Evolutionary conservation across 2,113 vertebrate genomes (phyloP), one percentile per base, ranked within the genome.

Genomic region (Calyptommatus sinebrachiatus): DNA sequence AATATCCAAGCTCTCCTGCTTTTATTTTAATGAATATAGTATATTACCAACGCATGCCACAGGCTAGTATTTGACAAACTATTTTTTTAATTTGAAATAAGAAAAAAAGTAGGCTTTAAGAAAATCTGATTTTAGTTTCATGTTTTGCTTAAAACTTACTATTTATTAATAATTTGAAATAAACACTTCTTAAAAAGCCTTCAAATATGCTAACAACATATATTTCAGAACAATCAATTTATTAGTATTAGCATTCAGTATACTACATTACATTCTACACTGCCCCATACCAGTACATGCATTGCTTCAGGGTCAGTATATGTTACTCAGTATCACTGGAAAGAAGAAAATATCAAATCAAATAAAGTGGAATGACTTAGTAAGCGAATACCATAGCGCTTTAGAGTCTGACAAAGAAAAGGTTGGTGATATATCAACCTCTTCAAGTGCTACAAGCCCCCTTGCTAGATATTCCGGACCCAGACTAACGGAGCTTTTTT

Each of bases 61-160:
- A 20, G 73, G 73, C 73, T 63, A 70, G 69, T 21, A 70, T 80
- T 63, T 79, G 74, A 84, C n/a, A 70, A 73, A 74, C 10, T n/a
- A 10, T 71, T 75, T 81, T 31, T 61, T 20, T n/a, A 29, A 76
- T 48, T 80, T 82, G 46, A 79, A 35, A 41, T 41, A 41, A 41
- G 35, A 31, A 76, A n/a, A 26, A 22, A 76, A 61, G 53, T 53
- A 41, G 48, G 0, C 12, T 57, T 71, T 69, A 18, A 77, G 20
- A 14, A 50, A 68, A 71, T 82, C 78, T 74, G n/a, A 63, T 57
- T 45, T 41, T 69, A 90, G 79, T 73, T 57, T 0, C 7, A 46
- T 28, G 24, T 57, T 61, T 79, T 81, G n/a, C 81, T 76, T 70
- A 45, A 71, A 50, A 76, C 21, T 61, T 70, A 2, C 26, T 67